These are phyloP conservation scores for Tenthredo scrophulariae DNA, from an alignment of 2,888 invertebrate species.

Conservation along the genomic window DNA sequence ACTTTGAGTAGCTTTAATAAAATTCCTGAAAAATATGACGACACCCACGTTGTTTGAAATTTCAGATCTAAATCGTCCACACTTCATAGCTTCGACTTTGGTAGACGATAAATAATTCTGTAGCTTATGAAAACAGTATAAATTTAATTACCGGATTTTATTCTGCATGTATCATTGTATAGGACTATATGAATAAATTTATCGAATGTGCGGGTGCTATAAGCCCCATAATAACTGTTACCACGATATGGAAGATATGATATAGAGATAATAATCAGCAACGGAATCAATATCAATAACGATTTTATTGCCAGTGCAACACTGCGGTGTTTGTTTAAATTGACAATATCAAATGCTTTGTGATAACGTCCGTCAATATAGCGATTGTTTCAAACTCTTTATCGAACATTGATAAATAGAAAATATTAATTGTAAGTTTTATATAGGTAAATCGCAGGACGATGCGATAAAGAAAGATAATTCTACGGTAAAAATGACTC, in stretches of 20 bases:
- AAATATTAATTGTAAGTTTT: not conserved
- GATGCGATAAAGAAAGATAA: not conserved
- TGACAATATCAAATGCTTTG: not conserved
- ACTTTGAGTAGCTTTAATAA: not conserved
- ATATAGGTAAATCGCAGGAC: not conserved
- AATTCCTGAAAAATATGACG: not conserved
- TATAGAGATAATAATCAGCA: not conserved
- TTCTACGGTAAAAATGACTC: not conserved
- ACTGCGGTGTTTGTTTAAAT: not conserved
- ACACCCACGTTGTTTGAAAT: not conserved
- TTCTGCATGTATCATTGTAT: not conserved
- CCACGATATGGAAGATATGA: not conserved
- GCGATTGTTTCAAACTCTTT: not conserved
- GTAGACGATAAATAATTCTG: not conserved
- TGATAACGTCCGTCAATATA: not conserved
- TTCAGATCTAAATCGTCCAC: not conserved
- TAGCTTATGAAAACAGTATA: not conserved
- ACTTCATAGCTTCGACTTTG: not conserved
- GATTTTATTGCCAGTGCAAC: not conserved
- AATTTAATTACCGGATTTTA: not conserved
- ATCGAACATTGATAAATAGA: not conserved
- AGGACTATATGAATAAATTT: not conserved
- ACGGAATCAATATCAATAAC: slow-evolving; percentile 1
- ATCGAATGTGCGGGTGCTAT: not conserved
- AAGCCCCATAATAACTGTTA: not conserved